These are phyloP conservation scores for Syngnathoides biaculeatus DNA, from an alignment of 2,113 vertebrate species.

Conservation along the genomic window DNA sequence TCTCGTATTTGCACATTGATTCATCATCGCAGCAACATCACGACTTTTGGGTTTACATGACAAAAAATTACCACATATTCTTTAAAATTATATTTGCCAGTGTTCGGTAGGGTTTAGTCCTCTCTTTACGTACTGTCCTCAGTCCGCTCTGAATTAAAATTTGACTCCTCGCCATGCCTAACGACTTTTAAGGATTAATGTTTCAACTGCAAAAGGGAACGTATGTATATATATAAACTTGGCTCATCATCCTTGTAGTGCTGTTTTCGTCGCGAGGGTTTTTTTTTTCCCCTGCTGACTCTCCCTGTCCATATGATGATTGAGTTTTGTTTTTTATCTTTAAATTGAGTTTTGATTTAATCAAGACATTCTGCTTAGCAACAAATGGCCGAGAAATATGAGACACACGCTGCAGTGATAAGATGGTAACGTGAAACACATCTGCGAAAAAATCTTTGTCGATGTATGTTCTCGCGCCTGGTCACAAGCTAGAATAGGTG, in stretches of 20 bases:
- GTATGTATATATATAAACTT: background rate
- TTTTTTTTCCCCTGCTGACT: background rate
- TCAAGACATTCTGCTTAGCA: background rate
- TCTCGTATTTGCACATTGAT: background rate
- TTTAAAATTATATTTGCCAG: background rate
- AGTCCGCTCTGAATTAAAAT: background rate
- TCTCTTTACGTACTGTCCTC: background rate
- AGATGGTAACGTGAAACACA: too few species aligned
- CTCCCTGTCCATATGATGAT: background rate
- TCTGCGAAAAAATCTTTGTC: too few species aligned
- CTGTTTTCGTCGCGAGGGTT: background rate
- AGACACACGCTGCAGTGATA: too few species aligned
- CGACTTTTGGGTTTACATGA: background rate
- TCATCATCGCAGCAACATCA: background rate
- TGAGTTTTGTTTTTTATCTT: background rate
- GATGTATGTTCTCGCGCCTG: too few species aligned
- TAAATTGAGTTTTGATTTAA: background rate
- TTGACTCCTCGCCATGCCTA: too few species aligned
- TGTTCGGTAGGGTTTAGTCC: background rate
- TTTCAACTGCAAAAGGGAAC: too few species aligned
- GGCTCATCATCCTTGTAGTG: background rate
- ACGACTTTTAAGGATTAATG: too few species aligned
- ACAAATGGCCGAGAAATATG: background rate
- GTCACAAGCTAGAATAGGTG: too few species aligned
- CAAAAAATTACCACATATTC: background rate